These are phyloP conservation scores for Tetrapedia diversipes DNA, from an alignment of 2,888 invertebrate genomes.

Conservation along the genomic window DNA sequence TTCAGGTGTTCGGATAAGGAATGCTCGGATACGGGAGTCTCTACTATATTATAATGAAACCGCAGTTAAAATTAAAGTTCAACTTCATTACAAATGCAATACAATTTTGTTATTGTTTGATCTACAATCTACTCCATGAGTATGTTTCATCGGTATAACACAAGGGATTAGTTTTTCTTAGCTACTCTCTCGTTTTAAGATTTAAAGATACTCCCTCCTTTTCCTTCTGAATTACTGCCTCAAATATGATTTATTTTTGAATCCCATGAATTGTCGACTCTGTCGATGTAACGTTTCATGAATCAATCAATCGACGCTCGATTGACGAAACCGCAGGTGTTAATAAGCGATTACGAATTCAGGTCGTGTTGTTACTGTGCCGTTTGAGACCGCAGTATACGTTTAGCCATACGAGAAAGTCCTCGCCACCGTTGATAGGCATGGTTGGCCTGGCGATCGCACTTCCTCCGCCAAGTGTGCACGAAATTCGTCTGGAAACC, in stretches of 20 bases:
- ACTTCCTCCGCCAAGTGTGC: constrained; percentile 97
- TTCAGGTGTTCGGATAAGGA: too few species aligned
- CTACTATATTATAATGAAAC: too few species aligned
- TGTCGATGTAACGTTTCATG: background rate
- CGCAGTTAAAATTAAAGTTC: too few species aligned
- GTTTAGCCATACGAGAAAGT: constrained; percentile 94
- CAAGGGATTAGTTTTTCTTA: too few species aligned
- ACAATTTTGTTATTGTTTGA: too few species aligned
- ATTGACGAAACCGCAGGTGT: constrained; percentile 22
- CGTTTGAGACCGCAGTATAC: constrained; percentile 96
- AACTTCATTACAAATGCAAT: too few species aligned
- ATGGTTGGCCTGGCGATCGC: constrained; percentile 98
- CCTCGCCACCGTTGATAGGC: constrained; percentile 93
- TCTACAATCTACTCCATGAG: too few species aligned
- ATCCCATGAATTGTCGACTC: background rate
- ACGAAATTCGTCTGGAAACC: constrained; percentile 96
- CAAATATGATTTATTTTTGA: background rate
- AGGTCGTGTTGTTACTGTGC: constrained; percentile 97
- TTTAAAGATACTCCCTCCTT: background rate
- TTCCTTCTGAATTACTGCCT: too few species aligned
- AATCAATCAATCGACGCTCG: constrained; percentile 32
- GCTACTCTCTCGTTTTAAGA: too few species aligned
- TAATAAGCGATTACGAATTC: constrained; percentile 68
- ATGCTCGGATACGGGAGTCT: too few species aligned
- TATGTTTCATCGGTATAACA: too few species aligned